Evolutionary conservation across 2,888 invertebrate species (phyloP), one percentile per base, ranked within the genome.

Genomic region (Hoplodrina ambigua): DNA sequence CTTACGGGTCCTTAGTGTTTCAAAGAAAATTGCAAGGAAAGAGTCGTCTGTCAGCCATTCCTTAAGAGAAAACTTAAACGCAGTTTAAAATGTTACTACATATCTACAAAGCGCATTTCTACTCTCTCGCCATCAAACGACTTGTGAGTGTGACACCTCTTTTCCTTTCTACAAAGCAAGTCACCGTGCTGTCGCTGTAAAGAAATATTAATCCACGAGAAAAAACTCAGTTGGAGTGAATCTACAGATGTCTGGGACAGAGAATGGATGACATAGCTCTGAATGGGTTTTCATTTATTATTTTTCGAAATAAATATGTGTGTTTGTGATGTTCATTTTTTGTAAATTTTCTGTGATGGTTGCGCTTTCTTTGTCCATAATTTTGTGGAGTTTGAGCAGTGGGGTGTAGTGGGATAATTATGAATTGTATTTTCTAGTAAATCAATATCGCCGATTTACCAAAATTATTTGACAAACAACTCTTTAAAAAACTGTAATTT

Each of bases 201-300:
- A 63, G 65, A 69, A 77, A 74, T 73, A 77, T 74, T 74, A 74
- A 76, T 70, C 37, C 56, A 30, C 15, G 41, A 59, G 52, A 41
- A 57, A 63, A 72, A 52, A 69, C 66, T 69, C 44, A 37, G 61
- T 50, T 61, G 50, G 11, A 79, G 37, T 44, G 53, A 62, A 63
- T 63, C 62, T 41, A 50, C 66, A 78, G 53, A 64, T n/a, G 64
- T 64, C 61, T 10, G 49, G n/a, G 11, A 11, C 62, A 63, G 60
- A 69, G 50, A 19, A 41, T 54, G 55, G 53, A 8, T 81, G 72
- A 69, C 66, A 46, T 52, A 17, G n/a, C 57, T 19, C 6, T 65
- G 69, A 67, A 56, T 64, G 19, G 56, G 54, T 61, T 64, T 57
- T 44, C 54, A n/a, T 65, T n/a, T 68, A 55, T 72, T 62, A 58